Base-by-base conservation (phyloP, 2,888 invertebrate species). In the Drosophila neotestacea region DNA sequence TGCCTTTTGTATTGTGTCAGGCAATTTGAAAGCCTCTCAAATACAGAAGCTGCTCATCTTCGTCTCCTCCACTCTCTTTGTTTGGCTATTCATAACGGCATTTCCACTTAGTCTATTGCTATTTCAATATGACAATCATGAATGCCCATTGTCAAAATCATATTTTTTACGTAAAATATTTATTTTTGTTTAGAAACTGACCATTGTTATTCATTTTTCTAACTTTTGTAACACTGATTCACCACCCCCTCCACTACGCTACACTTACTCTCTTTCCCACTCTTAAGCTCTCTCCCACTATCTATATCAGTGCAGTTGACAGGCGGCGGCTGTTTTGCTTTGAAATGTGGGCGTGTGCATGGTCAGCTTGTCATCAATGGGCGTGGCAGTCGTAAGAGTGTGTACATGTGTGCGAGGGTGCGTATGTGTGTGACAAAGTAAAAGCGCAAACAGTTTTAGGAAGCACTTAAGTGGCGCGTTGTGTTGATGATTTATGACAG, bases 401-500 rank as follows among this genome's bases (percentile, higher is more conserved):
- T 46, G 47, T 52, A 4, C 2, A 39, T 32, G 51, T 44, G 13
- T 41, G 50, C 38, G 44, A 44, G 55, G 34, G 30, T 11, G 42
- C 9, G 50, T 62, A 58, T 51, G 54, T 65, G 63, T 79, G 68
- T 76, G 71, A 79, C 64, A 81, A 81, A 79, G 79, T 75, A 81
- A 81, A 81, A 81, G 79, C 81, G 69, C 68, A 77, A 83, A 84
- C 88, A 83, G 88, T 88, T 84, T 85, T 86, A 76, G 88, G 86
- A 77, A 79, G 84, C 84, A 84, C 84, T 84, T 88, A 84, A 88
- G 88, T 86, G 76, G 81, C 68, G 86, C 73, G 84, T 78, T 88
- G 78, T 88, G 86, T 72, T 83, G 86, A 84, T 84, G 84, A 84
- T 84, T 84, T 84, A 84, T 84, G 84, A 86, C 86, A 88, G 66